Percentiles rank a stretch among this genome's conserved stretches.
These are phyloP conservation scores for Microtus montanus DNA, from an alignment of 2,113 vertebrate genomes.

Conservation along the genomic window DNA sequence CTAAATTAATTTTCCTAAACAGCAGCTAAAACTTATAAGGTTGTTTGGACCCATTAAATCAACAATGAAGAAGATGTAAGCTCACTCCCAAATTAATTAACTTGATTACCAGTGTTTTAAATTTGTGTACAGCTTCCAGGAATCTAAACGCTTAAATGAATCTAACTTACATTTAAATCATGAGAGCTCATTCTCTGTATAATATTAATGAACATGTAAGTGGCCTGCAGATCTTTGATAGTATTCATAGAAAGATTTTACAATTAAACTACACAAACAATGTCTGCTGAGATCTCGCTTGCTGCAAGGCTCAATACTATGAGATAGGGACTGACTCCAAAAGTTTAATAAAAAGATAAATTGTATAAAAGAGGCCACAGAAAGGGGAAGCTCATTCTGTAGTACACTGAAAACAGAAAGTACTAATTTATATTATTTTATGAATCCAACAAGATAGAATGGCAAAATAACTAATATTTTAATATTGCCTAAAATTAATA, in stretches of 20 bases:
- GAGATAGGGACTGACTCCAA: background rate
- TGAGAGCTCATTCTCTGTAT: conserved; percentile 73
- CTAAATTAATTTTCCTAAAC: conserved; percentile 87
- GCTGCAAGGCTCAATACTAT: background rate
- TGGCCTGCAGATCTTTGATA: background rate
- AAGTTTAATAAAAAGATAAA: background rate
- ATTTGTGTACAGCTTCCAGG: conserved; percentile 84
- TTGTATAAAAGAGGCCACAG: conserved; percentile 6
- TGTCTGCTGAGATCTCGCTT: background rate
- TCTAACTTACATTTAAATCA: conserved; percentile 78
- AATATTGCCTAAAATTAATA: background rate
- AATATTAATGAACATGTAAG: conserved; percentile 14
- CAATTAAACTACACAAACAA: background rate
- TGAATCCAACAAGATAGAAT: conserved; percentile 11
- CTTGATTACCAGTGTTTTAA: conserved; percentile 77
- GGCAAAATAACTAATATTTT: background rate
- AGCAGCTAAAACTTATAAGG: conserved; percentile 85
- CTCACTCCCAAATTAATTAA: conserved; percentile 83
- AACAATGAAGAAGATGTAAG: conserved; percentile 84
- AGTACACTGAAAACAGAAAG: background rate
- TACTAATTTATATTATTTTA: background rate
- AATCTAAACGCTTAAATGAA: conserved; percentile 76
- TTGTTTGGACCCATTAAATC: conserved; percentile 84
- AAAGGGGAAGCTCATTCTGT: background rate
- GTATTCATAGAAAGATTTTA: conserved; percentile 8